These are phyloP conservation scores for Monodelphis domestica DNA, from an alignment of 2,797 vertebrate species.

Conservation along the genomic window DNA sequence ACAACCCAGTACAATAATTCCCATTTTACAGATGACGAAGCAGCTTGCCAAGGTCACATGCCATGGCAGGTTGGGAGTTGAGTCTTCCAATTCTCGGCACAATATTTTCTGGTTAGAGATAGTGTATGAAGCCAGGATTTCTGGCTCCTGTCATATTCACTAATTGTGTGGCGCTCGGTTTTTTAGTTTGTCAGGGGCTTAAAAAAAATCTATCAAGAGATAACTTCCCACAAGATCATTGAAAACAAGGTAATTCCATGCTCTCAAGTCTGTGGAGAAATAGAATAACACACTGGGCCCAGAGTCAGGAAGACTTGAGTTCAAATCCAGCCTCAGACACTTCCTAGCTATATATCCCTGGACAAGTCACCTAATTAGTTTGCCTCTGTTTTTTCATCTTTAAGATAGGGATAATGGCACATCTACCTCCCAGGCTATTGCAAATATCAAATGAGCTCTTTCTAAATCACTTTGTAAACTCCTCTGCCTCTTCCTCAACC, in stretches of 20 bases:
- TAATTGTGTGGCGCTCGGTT: neutral
- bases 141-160: neutral
- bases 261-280: neutral
- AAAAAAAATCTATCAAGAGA: neutral
- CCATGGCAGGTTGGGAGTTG: neutral
- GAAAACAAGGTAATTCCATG: neutral
- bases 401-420: neutral
- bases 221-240: neutral
- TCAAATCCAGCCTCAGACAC: neutral
- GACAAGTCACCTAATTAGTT: neutral
- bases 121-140: neutral
- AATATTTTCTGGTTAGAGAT: neutral
- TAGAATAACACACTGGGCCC: neutral
- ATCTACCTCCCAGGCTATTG: neutral
- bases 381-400: neutral
- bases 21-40: neutral
- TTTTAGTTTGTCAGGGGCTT: neutral
- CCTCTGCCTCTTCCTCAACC: too few relatives aligned
- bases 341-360: neutral
- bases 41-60: neutral
- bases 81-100: neutral
- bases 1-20: neutral
- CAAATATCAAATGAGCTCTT: too few relatives aligned
- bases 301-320: neutral
- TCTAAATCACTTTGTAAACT: too few relatives aligned